phyloP scores from a whole-genome alignment of 2,113 vertebrate species.

The Sorex araneus region DNA sequence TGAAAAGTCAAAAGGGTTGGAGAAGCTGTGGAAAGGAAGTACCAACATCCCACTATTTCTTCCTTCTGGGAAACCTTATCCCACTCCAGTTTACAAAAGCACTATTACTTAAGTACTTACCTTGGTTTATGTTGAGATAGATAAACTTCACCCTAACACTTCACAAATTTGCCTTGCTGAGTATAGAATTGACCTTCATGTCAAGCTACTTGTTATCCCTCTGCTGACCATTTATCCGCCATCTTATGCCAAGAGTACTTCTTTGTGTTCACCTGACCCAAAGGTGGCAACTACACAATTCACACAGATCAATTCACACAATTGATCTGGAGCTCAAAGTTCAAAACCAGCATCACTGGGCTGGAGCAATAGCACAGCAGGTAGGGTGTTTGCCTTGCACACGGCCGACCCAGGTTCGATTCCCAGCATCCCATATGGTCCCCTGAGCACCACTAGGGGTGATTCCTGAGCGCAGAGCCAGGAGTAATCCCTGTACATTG shows the following conservation, averaged over 20 bases:
- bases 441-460: too few relatives aligned
- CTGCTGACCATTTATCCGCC: background rate
- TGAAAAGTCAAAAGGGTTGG: constrained; percentile 1
- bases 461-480: too few relatives aligned
- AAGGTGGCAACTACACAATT: background rate
- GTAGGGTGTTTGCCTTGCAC: too few relatives aligned
- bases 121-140: too few relatives aligned
- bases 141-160: background rate
- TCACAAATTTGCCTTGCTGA: background rate
- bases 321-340: background rate
- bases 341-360: background rate
- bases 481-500: too few relatives aligned
- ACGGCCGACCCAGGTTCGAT: too few relatives aligned
- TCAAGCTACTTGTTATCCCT: background rate
- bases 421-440: too few relatives aligned
- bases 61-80: background rate
- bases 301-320: background rate
- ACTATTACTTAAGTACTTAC: background rate
- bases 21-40: background rate
- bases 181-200: background rate
- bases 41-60: background rate
- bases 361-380: too few relatives aligned
- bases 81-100: background rate
- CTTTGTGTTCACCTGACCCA: background rate
- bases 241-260: background rate